Evolutionary conservation across 1,140 invertebrate genomes (phyloP).

Genomic region (Idris sp.): DNA sequence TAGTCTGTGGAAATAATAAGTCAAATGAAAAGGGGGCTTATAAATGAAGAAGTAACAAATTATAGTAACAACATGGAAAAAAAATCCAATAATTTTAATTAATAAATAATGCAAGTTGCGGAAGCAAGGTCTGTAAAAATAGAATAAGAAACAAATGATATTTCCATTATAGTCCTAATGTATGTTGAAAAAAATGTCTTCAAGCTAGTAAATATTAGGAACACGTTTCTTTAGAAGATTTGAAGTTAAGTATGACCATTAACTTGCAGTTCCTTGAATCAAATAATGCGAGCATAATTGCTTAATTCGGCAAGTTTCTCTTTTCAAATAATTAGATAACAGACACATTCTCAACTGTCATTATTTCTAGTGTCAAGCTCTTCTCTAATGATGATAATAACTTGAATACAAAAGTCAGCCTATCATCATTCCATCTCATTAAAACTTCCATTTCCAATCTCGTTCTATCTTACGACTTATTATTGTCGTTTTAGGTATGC

Average conservation of each 20-base stretch:
- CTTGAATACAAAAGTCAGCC: constrained; percentile 20
- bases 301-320: constrained; percentile 31
- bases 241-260: constrained; percentile 3
- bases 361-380: constrained; percentile 38
- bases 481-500: constrained; percentile 17
- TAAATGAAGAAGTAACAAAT: too few species aligned
- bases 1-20: too few species aligned
- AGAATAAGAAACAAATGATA: too few species aligned
- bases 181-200: too few species aligned
- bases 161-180: too few species aligned
- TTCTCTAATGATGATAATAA: constrained; percentile 35
- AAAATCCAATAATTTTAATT: too few species aligned
- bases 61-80: too few species aligned
- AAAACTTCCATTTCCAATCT: constrained; percentile 14
- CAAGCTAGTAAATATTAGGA: too few species aligned
- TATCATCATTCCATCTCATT: constrained; percentile 41
- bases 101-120: too few species aligned
- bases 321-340: constrained; percentile 49
- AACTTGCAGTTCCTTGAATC: constrained; percentile 15
- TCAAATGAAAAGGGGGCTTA: too few species aligned
- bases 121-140: too few species aligned
- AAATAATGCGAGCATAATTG: constrained; percentile 36
- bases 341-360: constrained; percentile 7
- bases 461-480: constrained; percentile 14
- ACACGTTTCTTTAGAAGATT: too few species aligned